Conservation (phyloP, 2,888 invertebrate genomes). For the Hemicrepidius hirtus region DNA sequence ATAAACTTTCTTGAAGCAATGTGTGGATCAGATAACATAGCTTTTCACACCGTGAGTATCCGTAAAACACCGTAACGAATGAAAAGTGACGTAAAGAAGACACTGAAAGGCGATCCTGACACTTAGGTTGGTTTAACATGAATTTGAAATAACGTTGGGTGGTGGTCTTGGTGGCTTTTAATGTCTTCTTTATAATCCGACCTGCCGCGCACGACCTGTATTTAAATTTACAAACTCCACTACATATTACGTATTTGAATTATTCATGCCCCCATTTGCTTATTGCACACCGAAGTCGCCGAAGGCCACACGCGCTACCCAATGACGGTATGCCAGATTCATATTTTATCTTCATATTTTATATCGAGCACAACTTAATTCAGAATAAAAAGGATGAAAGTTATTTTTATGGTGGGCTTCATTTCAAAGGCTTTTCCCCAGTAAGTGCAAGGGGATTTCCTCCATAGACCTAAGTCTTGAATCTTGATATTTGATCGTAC, state of each 20-base stretch:
- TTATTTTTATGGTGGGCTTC: too few species aligned
- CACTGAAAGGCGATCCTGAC: slow-evolving; percentile 1
- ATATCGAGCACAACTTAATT: too few species aligned
- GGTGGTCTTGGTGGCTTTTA: slow-evolving; percentile 30
- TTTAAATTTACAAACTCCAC: slow-evolving; percentile 40
- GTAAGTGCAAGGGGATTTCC: too few species aligned
- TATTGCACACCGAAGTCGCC: slow-evolving; percentile 33
- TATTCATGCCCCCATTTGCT: slow-evolving; percentile 45
- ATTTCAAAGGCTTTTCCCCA: too few species aligned
- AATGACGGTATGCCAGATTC: slow-evolving; percentile 18
- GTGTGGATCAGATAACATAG: neutral
- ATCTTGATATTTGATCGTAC: too few species aligned
- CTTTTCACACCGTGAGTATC: neutral
- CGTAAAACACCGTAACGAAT: slow-evolving; percentile 4
- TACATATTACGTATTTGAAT: slow-evolving; percentile 43
- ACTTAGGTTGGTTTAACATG: slow-evolving; percentile 1
- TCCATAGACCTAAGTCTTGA: too few species aligned
- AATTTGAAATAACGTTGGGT: slow-evolving; percentile 15
- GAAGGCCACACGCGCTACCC: slow-evolving; percentile 34
- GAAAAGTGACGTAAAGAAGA: neutral
- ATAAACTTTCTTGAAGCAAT: neutral
- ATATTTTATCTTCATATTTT: slow-evolving; percentile 3
- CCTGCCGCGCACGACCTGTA: slow-evolving; percentile 36
- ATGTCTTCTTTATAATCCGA: slow-evolving; percentile 37
- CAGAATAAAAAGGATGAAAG: too few species aligned